Conservation (phyloP, 2,888 invertebrate genomes). For the Lasioglossum leucozonium region DNA sequence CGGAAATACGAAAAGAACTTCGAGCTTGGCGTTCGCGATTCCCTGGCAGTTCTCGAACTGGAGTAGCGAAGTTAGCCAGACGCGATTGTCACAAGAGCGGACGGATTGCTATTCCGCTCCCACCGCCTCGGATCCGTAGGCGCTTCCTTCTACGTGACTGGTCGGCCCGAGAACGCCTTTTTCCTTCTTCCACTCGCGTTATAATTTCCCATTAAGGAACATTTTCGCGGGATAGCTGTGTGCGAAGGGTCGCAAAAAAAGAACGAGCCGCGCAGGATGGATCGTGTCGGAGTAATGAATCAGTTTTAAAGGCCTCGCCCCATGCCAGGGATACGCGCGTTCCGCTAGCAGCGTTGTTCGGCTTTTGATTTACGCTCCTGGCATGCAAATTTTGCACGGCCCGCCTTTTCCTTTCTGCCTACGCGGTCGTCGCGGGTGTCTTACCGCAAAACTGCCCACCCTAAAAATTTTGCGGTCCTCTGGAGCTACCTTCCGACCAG, state of each 20-base stretch:
- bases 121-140: conserved; percentile 4
- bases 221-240: conserved; percentile 50
- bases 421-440: conserved; percentile 27
- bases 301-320: conserved; percentile 79
- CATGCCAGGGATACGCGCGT: conserved; percentile 75
- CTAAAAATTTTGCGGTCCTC: background rate
- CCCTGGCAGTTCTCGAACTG: background rate
- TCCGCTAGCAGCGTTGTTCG: conserved; percentile 75
- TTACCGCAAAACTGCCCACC: conserved; percentile 6
- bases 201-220: conserved; percentile 79
- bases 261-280: conserved; percentile 36
- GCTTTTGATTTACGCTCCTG: conserved; percentile 80
- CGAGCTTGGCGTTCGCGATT: background rate
- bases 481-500: background rate
- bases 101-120: conserved; percentile 51
- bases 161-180: conserved; percentile 23
- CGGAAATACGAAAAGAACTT: background rate
- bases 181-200: conserved; percentile 67
- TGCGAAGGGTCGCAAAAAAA: conserved; percentile 11
- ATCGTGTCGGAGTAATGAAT: conserved; percentile 79
- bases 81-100: conserved; percentile 24
- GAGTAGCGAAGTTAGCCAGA: background rate
- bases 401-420: conserved; percentile 30
- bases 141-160: conserved; percentile 53
- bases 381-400: conserved; percentile 77